A percentile compares a stretch with the other conserved stretches of the same genome.
These are phyloP conservation scores for Leptinotarsa texana DNA, from an alignment of 1,140 invertebrate species.

Conservation along the genomic window DNA sequence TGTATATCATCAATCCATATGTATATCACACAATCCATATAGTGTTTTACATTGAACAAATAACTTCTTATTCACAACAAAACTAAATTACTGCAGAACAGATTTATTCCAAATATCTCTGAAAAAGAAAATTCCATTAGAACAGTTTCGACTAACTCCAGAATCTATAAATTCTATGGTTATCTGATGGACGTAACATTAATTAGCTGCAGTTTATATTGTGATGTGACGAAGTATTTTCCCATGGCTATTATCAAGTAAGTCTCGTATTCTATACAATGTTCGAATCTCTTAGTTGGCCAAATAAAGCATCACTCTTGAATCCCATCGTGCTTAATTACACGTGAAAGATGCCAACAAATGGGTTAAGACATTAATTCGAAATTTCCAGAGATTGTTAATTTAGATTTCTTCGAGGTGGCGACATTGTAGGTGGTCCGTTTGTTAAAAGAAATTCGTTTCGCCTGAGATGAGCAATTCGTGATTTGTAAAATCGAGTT, in stretches of 20 bases:
- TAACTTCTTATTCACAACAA: too few species aligned
- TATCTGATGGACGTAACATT: too few species aligned
- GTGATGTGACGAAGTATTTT: background rate
- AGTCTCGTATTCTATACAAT: background rate
- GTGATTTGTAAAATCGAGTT: slow-evolving; percentile 35
- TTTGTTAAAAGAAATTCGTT: slow-evolving; percentile 36
- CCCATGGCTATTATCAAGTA: slow-evolving; percentile 1
- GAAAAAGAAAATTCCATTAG: too few species aligned
- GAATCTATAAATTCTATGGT: too few species aligned
- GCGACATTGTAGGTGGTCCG: slow-evolving; percentile 40
- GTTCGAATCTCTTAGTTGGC: slow-evolving; percentile 4
- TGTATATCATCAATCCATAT: too few species aligned
- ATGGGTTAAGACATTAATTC: slow-evolving; percentile 31
- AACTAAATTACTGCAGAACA: too few species aligned
- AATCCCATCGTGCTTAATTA: slow-evolving; percentile 15
- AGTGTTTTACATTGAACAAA: too few species aligned
- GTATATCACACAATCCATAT: too few species aligned
- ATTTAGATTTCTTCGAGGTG: slow-evolving; percentile 37
- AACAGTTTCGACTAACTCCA: too few species aligned
- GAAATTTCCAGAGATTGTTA: slow-evolving; percentile 33
- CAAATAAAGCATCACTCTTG: slow-evolving; percentile 10
- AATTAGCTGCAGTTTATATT: background rate
- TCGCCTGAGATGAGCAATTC: slow-evolving; percentile 35
- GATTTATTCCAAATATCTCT: too few species aligned
- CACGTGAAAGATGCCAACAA: slow-evolving; percentile 24